Evolutionary conservation across 2,797 vertebrate genomes (phyloP).

Genomic region (Strix occidentalis): DNA sequence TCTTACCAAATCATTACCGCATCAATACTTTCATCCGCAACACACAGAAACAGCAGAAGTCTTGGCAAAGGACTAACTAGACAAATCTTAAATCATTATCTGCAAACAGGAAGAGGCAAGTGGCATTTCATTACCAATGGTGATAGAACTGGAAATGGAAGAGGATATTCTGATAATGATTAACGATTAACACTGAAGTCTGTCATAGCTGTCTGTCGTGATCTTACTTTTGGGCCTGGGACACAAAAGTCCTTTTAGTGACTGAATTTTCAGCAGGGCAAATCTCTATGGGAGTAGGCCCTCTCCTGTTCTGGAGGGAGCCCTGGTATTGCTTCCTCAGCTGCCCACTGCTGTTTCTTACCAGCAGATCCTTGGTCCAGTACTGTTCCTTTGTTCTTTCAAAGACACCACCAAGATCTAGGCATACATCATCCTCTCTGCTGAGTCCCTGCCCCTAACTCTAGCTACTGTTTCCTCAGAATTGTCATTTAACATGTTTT

Average conservation of each 20-base stretch:
- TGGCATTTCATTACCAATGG: background rate
- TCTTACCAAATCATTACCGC: no score
- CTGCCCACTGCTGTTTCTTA: background rate
- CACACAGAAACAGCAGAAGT: background rate
- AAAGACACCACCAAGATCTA: background rate
- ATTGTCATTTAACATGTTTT: background rate
- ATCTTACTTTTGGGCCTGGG: background rate
- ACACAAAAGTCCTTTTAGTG: background rate
- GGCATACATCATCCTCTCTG: background rate
- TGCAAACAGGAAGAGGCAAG: background rate
- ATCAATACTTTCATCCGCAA: no score
- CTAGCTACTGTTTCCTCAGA: background rate
- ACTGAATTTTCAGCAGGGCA: background rate
- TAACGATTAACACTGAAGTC: background rate
- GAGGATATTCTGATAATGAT: background rate
- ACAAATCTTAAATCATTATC: background rate
- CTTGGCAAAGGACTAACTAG: background rate
- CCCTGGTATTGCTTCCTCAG: background rate
- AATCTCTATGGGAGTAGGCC: background rate
- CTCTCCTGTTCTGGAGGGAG: background rate
- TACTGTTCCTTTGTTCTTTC: background rate
- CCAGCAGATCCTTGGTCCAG: background rate
- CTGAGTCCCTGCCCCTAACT: background rate
- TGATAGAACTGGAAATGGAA: background rate
- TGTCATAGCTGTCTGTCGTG: rapidly evolving